These are phyloP conservation scores for Eulemur rubriventer DNA, from an alignment of 2,797 vertebrate genomes.

Conservation along the genomic window DNA sequence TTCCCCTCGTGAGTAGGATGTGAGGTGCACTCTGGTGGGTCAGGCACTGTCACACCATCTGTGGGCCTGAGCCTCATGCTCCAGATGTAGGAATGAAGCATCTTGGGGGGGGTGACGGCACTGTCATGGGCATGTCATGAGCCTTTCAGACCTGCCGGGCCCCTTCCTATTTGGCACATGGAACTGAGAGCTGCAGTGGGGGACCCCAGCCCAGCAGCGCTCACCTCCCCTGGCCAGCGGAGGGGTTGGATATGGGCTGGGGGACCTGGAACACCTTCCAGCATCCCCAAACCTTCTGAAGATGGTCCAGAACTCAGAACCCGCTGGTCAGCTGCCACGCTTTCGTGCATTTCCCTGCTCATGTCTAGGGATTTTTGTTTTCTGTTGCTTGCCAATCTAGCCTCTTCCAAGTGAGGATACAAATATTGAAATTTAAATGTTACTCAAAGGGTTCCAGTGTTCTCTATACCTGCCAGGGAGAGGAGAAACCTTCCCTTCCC, in stretches of 20 bases:
- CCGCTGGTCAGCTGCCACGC: not conserved
- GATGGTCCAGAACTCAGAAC: constrained; percentile 44
- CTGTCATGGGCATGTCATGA: not conserved
- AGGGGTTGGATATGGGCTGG: rapidly evolving
- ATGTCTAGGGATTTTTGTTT: not conserved
- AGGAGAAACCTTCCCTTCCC: not conserved
- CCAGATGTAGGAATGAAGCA: rapidly evolving
- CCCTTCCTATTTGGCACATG: not conserved
- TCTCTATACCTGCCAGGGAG: not conserved
- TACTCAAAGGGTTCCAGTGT: not conserved
- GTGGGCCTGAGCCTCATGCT: not conserved
- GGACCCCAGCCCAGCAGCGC: not conserved
- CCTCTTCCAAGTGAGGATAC: not conserved
- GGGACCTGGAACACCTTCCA: not conserved
- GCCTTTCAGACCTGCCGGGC: not conserved
- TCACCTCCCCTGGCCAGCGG: rapidly evolving
- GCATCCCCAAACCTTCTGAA: constrained; percentile 38
- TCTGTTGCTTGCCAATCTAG: not conserved
- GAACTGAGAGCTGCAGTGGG: constrained; percentile 6
- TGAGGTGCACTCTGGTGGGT: not conserved
- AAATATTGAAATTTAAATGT: not conserved
- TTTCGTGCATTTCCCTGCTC: not conserved
- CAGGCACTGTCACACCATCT: not conserved
- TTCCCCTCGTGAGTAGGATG: not conserved
- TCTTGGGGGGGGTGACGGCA: rapidly evolving